A percentile compares a stretch with the other conserved stretches of the same genome.
phyloP scores from a whole-genome alignment of 2,797 vertebrate genomes.

The Coracias cyanogaster region DNA sequence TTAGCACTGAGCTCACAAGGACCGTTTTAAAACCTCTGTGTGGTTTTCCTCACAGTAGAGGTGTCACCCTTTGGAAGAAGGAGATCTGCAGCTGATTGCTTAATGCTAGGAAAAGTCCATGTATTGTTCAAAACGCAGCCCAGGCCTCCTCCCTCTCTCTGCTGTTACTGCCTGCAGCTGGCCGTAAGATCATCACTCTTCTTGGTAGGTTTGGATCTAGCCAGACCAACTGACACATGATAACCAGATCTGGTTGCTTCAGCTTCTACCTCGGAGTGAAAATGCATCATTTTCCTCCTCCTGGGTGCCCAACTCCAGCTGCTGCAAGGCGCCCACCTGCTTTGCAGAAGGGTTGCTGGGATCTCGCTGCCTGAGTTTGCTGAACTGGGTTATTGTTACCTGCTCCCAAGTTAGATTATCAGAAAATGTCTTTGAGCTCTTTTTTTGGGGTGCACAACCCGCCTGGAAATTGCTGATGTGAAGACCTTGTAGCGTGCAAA shows the following conservation, averaged over 20 bases:
- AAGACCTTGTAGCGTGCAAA: not conserved
- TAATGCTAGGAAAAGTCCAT: not conserved
- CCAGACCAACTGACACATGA: not conserved
- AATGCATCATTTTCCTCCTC: not conserved
- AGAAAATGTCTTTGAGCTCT: not conserved
- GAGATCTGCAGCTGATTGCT: not conserved
- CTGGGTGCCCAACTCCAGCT: not conserved
- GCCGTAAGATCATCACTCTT: not conserved
- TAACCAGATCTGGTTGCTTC: not conserved
- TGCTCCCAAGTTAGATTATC: not conserved
- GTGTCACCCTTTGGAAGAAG: not conserved
- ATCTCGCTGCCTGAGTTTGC: not conserved
- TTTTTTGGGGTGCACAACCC: not conserved
- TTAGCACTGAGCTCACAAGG: not conserved
- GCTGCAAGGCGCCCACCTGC: not conserved
- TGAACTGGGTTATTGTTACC: not conserved
- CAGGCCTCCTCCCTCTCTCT: not conserved
- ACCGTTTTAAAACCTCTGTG: not conserved
- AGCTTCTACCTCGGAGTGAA: not conserved
- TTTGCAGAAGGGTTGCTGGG: not conserved
- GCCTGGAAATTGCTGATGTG: slow-evolving; percentile 9
- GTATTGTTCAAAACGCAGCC: not conserved
- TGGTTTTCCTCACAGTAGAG: not conserved
- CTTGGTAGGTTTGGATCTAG: not conserved
- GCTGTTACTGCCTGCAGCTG: slow-evolving; percentile 17